A percentile compares a stretch with the other conserved stretches of the same genome.
Evolutionary conservation across 2,113 vertebrate species (phyloP).

Genomic region (Atlantisia rogersi): DNA sequence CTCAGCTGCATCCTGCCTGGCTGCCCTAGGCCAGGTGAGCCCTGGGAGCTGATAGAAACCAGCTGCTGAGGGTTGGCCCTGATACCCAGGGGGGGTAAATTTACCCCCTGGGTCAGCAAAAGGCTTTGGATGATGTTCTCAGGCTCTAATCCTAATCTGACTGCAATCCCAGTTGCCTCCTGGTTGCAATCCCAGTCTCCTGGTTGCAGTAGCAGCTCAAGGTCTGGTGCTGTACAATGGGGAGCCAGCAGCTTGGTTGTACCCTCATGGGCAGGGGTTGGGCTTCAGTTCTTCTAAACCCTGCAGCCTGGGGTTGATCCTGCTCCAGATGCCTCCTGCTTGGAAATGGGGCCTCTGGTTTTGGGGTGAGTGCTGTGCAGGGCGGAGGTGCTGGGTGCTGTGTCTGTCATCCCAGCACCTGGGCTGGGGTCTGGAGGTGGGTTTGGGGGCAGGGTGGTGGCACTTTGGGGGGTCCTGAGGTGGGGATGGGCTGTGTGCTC

Average conservation of each 20-base stretch:
- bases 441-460: neutral
- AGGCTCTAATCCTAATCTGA: neutral
- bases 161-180: neutral
- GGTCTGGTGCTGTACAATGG: accelerated
- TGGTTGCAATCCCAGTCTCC: neutral
- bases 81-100: neutral
- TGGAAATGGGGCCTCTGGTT: accelerated
- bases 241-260: neutral
- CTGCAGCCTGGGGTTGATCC: neutral
- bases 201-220: accelerated
- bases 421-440: neutral
- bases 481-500: neutral
- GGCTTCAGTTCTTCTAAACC: neutral
- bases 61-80: neutral
- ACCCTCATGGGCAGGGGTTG: neutral
- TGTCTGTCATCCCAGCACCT: neutral
- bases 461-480: no score
- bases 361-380: neutral
- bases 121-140: neutral
- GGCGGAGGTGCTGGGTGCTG: accelerated
- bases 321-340: accelerated
- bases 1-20: accelerated
- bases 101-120: neutral
- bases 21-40: neutral
- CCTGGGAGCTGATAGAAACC: neutral